phyloP scores from a whole-genome alignment of 2,888 invertebrate species.

The Caenorhabditis parvicauda region DNA sequence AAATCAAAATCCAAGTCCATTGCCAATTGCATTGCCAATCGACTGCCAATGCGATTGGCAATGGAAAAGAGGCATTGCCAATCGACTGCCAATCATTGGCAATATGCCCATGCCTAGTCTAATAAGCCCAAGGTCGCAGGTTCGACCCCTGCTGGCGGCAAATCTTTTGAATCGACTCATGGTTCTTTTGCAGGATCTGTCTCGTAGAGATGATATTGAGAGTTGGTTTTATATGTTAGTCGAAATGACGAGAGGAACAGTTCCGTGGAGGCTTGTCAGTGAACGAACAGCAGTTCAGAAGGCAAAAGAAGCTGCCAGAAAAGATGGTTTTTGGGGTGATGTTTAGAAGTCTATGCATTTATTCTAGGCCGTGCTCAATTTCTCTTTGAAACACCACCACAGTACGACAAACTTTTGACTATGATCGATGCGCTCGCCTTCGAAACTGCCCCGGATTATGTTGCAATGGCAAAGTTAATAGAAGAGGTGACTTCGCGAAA shows the following conservation, averaged over 20 bases:
- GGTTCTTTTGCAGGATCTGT: conserved; percentile 36
- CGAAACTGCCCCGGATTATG: conserved; percentile 42
- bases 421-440: conserved; percentile 45
- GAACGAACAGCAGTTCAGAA: conserved; percentile 36
- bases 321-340: too few species aligned
- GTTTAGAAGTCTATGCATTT: too few species aligned
- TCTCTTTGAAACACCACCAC: conserved; percentile 37
- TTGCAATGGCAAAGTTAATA: conserved; percentile 30
- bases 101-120: too few species aligned
- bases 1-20: too few species aligned
- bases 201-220: conserved; percentile 45
- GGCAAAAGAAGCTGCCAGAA: conserved; percentile 33
- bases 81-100: too few species aligned
- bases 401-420: conserved; percentile 35
- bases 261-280: conserved; percentile 47
- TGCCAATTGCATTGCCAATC: too few species aligned
- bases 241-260: conserved; percentile 40
- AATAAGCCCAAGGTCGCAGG: conserved; percentile 60
- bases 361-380: conserved; percentile 34
- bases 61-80: too few species aligned
- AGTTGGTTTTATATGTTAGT: conserved; percentile 51
- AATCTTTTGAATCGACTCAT: conserved; percentile 20
- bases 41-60: too few species aligned
- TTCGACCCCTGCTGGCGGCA: conserved; percentile 57
- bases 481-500: conserved; percentile 21